Evolutionary conservation across 1,140 invertebrate species (phyloP).

Genomic region (Papilio helenus): DNA sequence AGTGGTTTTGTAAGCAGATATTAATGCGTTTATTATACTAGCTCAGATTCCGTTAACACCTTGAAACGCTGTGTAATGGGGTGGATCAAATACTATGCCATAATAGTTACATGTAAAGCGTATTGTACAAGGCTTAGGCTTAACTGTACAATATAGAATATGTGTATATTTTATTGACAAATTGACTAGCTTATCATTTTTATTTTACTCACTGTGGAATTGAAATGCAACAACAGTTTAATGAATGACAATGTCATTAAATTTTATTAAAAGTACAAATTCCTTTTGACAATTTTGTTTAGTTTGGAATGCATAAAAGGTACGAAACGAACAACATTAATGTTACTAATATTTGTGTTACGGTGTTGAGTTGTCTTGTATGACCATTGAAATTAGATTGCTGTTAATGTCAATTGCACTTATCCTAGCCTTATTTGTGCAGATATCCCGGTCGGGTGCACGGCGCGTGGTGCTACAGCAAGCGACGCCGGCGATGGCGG

Average conservation of each 20-base stretch:
- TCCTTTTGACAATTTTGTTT: too few species aligned
- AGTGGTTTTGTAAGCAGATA: constrained; percentile 23
- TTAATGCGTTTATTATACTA: constrained; percentile 19
- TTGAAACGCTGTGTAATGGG: not conserved
- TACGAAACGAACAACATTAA: too few species aligned
- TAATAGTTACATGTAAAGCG: not conserved
- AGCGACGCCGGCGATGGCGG: constrained; percentile 82
- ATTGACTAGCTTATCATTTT: not conserved
- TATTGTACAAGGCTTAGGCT: not conserved
- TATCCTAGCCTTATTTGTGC: constrained; percentile 38
- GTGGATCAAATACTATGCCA: not conserved
- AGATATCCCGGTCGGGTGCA: constrained; percentile 83
- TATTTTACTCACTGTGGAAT: not conserved
- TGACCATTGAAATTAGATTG: not conserved
- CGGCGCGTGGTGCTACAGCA: constrained; percentile 81
- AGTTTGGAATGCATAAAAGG: too few species aligned
- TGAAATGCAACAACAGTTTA: not conserved
- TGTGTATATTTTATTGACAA: not conserved
- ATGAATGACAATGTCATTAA: too few species aligned
- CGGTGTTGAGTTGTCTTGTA: not conserved
- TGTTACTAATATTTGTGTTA: too few species aligned
- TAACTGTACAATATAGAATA: not conserved
- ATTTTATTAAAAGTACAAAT: too few species aligned
- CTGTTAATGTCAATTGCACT: not conserved
- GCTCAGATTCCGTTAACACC: constrained; percentile 23